phyloP scores from a whole-genome alignment of 1,140 invertebrate genomes.

The Achatina immaculata region DNA sequence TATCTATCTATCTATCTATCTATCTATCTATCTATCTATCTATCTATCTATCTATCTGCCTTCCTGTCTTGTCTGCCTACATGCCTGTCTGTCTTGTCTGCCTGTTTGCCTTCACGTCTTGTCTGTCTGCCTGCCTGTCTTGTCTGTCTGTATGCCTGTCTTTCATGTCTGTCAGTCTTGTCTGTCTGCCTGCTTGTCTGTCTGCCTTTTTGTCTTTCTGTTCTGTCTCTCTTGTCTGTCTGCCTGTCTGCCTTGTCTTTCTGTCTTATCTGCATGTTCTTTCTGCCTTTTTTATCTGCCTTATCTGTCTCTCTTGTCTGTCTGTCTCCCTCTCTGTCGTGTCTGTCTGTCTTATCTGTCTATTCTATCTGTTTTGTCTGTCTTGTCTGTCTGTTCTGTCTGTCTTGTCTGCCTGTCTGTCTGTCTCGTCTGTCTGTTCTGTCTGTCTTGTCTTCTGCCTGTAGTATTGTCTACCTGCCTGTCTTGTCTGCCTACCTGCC shows the following conservation, averaged over 20 bases:
- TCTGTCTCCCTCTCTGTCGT: background rate
- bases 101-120: background rate
- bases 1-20: background rate
- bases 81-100: background rate
- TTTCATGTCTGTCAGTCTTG: background rate
- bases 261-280: background rate
- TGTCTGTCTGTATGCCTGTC: background rate
- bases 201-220: background rate
- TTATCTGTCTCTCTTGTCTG: slow-evolving; percentile 13
- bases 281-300: background rate
- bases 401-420: too few species aligned
- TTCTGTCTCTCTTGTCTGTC: too few species aligned
- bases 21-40: background rate
- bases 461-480: too few species aligned
- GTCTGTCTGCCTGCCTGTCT: background rate
- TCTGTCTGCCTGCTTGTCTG: background rate
- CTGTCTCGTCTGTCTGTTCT: too few species aligned
- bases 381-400: too few species aligned
- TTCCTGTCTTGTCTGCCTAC: background rate
- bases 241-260: background rate
- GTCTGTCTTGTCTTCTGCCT: too few species aligned
- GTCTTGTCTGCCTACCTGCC: too few species aligned
- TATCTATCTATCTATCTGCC: background rate
- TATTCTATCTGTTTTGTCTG: too few species aligned
- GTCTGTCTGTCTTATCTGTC: background rate